Evolutionary conservation across 92 coral and sea anemone genomes (phyloP).

Genomic region (Meandrina meandrites): DNA sequence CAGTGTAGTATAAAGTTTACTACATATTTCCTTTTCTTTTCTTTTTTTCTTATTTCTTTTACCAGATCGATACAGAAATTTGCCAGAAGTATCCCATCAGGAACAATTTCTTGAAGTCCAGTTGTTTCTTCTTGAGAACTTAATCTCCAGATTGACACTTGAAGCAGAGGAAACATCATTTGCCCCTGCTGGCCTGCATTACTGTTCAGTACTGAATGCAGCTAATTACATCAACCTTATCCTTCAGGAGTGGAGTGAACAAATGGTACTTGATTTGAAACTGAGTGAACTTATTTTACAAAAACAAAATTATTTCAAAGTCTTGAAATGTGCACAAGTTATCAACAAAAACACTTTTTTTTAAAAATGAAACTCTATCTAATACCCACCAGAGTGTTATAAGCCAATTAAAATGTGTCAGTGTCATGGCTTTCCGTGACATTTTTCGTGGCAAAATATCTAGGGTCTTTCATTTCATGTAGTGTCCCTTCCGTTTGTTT

Average conservation of each 20-base stretch:
- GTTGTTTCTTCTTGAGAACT: conserved; percentile 71
- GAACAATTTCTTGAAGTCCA: conserved; percentile 80
- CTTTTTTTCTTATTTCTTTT: no score
- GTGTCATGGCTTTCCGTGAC: no score
- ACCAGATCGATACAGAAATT: conserved; percentile 89
- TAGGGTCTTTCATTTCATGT: no score
- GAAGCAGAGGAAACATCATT: conserved; percentile 62
- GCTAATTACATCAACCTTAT: conserved; percentile 73
- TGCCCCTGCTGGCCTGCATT: conserved; percentile 65
- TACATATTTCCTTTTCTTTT: not conserved
- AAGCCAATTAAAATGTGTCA: no score
- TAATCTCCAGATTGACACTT: conserved; percentile 64
- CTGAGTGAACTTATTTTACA: no score
- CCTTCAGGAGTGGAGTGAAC: conserved; percentile 97
- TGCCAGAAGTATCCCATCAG: conserved; percentile 67
- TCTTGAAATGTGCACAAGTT: no score
- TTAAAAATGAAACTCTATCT: no score
- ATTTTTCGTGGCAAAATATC: no score
- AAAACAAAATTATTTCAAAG: no score
- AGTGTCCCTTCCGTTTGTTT: no score
- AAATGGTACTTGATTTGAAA: conserved; percentile 54
- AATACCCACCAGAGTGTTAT: no score
- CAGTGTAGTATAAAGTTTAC: not conserved
- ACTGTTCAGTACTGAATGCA: conserved; percentile 84
- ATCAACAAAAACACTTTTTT: no score